Base-by-base conservation (phyloP, 2,113 vertebrate genomes). In the Cyphomyrus plagiostoma region DNA sequence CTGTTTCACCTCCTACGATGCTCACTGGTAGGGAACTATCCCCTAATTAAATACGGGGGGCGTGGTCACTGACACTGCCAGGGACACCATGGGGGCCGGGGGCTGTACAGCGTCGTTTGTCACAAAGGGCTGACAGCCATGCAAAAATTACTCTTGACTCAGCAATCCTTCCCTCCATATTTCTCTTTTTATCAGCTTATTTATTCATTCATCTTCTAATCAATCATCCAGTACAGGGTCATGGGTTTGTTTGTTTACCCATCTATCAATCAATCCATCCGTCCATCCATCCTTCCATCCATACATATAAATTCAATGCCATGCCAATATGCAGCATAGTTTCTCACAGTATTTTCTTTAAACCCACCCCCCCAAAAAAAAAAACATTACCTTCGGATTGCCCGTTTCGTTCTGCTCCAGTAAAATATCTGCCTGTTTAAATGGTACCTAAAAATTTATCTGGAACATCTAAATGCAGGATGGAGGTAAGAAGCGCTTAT, bases 1-100 rank as follows among this genome's bases (percentile, higher is more conserved):
- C 89, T 90, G 58, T 90, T 70, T 39, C 91, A 93, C 92, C 91
- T 91, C 92, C 90, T 46, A 86, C 39, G 84, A 62, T 48, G 84
- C 83, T 74, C 56, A 82, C 80, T 50, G 56, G 26, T 56, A 89
- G 5, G 77, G 88, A 62, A 91, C 84, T 88, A 48, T 48, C 70
- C 77, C 77, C 80, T 88, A 58, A 90, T 91, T 88, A 91, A 86
- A 91, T 91, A 58, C 86, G 35, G 89, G 90, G 87, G 82, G 82
- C 1, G 11, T 30, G 45, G 92, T 88, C 74, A 88, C 87, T 91
- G 87, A 91, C 49, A 42, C 74, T n/a, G 13, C 4, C 80, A 80
- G n/a, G 77, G 56, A 46, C 77, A 88, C 53, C 52, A 53, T 77
- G 15, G 9, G 30, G n/a, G 9, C 66, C 19, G 74, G 21, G 50